Evolutionary conservation across 1,140 invertebrate species (phyloP), one percentile per base, ranked within the genome.

Genomic region (Galendromus occidentalis): DNA sequence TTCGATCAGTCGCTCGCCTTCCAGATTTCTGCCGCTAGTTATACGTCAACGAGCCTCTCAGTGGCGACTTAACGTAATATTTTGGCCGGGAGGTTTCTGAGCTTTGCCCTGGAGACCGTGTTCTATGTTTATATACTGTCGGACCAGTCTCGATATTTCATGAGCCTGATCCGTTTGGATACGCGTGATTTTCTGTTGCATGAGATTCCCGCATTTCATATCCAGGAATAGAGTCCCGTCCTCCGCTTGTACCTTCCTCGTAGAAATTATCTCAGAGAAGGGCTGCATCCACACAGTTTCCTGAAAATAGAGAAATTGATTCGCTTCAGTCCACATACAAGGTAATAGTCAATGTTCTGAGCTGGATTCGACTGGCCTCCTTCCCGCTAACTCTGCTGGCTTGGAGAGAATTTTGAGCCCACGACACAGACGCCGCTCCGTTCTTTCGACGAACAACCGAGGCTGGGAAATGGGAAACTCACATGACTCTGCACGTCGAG

Each of bases 181-280:
- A 70, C 91, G 81, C 25, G 91, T 92, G 67, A 97, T 92, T 67
- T 91, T 82, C 77, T 95, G 91, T 72, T 93, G 87, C 83, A 96
- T 87, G 69, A 98, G 78, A 74, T 94, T 95, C 20, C 92, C 92
- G 73, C 89, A 88, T 78, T 96, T 96, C 85, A 97, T 88, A 77
- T 97, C 92, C 74, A 98, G 78, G 75, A 89, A 97, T 55, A 95
- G 81, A 0, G 87, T 85, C 30, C 90, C 90, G 74, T 91, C 88
- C 73, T 96, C 91, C 0, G 88, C 91, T 69, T 82, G 80, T 44
- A 91, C 88, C 79, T 94, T 93, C 66, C 92, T 79, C 0, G 92
- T 96, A 42, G 91, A 95, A 72, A 97, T 92, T 44, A 97, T 88
- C 74, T 96, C 91, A 65, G 86, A 85, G 75, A 92, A 95, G 33